Conservation (phyloP, 2,888 invertebrate species). For the Morinoia aosen region DNA sequence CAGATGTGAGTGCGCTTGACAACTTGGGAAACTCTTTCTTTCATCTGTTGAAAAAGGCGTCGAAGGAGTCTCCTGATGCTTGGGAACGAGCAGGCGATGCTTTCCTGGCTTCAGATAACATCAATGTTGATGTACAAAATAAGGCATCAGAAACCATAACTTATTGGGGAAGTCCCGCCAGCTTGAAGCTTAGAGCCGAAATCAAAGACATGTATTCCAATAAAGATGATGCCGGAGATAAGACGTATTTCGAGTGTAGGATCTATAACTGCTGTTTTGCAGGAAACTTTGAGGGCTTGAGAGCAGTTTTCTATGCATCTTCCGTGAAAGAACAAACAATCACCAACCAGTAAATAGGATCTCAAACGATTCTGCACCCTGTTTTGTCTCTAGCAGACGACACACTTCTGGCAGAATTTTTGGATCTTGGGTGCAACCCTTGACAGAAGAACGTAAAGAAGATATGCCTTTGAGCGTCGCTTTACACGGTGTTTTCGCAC, state of each 20-base stretch:
- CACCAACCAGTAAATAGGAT: constrained; percentile 25
- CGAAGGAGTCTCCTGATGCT: not conserved
- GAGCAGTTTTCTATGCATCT: not conserved
- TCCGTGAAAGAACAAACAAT: not conserved
- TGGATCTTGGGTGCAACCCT: constrained; percentile 14
- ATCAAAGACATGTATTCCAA: not conserved
- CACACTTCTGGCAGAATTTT: not conserved
- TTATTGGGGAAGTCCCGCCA: not conserved
- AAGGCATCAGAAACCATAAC: not conserved
- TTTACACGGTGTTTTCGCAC: not conserved
- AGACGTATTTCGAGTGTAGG: not conserved
- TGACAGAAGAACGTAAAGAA: constrained; percentile 29
- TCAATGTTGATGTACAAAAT: not conserved
- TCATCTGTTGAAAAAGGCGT: not conserved
- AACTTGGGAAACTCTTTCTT: not conserved
- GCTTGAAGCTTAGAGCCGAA: not conserved
- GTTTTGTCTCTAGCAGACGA: not conserved
- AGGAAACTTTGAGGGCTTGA: not conserved
- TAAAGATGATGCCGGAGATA: not conserved
- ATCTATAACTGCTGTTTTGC: not conserved
- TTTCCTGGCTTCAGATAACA: not conserved
- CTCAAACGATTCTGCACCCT: not conserved
- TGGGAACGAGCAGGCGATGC: not conserved
- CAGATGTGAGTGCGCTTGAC: constrained; percentile 19
- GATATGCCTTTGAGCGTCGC: not conserved